Evolutionary conservation across 2,113 vertebrate species (phyloP), one percentile per base, ranked within the genome.

Genomic region (Coracopsis vasa): DNA sequence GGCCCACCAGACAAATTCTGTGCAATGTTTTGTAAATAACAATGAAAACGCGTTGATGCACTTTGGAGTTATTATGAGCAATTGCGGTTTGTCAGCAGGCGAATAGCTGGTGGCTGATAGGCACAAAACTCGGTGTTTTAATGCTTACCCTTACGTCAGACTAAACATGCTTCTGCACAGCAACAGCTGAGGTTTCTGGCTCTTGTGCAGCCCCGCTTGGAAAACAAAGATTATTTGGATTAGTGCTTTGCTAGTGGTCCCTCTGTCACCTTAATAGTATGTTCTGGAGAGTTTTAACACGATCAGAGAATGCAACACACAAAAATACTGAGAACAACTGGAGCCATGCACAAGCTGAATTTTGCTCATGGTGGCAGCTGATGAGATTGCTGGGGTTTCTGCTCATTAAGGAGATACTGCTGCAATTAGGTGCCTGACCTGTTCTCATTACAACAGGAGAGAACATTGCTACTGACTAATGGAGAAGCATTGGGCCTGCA

Each of bases 381-480:
- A 92, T 42, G 50, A 86, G 74, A 67, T 21, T 53, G 58, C 45
- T 72, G 37, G n/a, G 47, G 67, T 33, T 94, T 65, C 75, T 83
- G 88, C 91, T 93, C 94, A 62, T 95, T 92, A 92, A 88, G 75
- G 86, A 95, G 45, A 44, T 41, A 16, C 7, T 8, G 44, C 72
- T 80, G 71, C 88, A 86, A 86, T 83, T 86, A 88, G 31, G 23
- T 35, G 45, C 54, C 60, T 71, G 90, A 89, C 69, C 92, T 71
- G n/a, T 64, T 84, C 64, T 50, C 60, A 35, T 58, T 29, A 37
- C 13, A 45, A 18, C 33, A 4, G 13, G 31, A 6, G 69, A 86
- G 44, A 90, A 58, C 16, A 6, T 10, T 35, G 7, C 62, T 28
- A 3, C n/a, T 29, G 67, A n/a, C 44, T n/a, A 15, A 11, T 12